These are phyloP conservation scores for Lithosia quadra DNA, from an alignment of 2,888 invertebrate species.

Conservation along the genomic window DNA sequence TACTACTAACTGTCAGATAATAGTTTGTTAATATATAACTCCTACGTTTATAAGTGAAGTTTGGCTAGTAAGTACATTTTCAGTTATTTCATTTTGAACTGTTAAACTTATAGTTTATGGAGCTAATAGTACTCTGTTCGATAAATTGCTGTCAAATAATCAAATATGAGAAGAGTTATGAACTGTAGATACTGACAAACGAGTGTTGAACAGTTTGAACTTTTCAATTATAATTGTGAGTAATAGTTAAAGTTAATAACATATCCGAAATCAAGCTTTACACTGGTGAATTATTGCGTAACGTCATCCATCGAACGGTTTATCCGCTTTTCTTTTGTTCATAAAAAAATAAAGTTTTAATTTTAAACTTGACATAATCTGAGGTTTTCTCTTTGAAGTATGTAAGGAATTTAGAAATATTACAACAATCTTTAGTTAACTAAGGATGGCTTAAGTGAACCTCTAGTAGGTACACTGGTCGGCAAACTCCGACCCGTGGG, in stretches of 20 bases:
- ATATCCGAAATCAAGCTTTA: constrained; percentile 6
- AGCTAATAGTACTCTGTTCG: background rate
- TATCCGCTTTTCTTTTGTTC: constrained; percentile 45
- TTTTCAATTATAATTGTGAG: constrained; percentile 17
- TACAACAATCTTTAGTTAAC: too few species aligned
- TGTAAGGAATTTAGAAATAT: background rate
- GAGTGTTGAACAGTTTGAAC: constrained; percentile 5
- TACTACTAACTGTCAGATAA: background rate
- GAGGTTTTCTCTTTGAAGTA: constrained; percentile 30
- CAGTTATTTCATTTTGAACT: too few species aligned
- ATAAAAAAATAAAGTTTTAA: constrained; percentile 45
- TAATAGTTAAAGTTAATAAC: constrained; percentile 21
- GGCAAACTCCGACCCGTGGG: too few species aligned
- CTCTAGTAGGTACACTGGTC: too few species aligned
- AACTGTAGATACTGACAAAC: background rate
- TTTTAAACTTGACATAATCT: constrained; percentile 40
- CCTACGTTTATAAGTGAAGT: background rate
- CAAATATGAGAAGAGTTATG: background rate
- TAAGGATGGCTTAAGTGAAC: too few species aligned
- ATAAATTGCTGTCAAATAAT: background rate
- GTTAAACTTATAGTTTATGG: background rate
- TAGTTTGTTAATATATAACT: background rate
- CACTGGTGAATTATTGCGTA: constrained; percentile 36
- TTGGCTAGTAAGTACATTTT: background rate
- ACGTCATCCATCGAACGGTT: constrained; percentile 25